These are phyloP conservation scores for Hydrolagus affinis DNA, from an alignment of 2,113 vertebrate genomes.

Conservation along the genomic window DNA sequence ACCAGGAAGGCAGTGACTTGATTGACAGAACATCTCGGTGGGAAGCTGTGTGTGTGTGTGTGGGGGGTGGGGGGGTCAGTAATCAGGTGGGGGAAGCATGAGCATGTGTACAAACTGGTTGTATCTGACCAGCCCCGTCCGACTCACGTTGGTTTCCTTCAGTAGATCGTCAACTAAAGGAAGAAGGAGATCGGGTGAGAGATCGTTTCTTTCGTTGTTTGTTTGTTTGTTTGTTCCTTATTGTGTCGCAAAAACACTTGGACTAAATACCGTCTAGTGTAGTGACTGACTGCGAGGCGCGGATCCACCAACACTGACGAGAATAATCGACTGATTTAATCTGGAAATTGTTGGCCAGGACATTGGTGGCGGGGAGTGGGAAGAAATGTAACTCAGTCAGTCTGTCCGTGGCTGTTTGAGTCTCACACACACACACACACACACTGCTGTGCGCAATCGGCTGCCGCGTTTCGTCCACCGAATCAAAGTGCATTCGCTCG, in stretches of 20 bases:
- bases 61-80: constrained; percentile 46
- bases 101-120: constrained; percentile 70
- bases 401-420: not conserved
- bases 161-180: constrained; percentile 78
- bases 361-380: too few species aligned
- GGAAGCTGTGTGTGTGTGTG: not conserved
- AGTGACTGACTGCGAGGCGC: too few species aligned
- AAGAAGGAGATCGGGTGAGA: not conserved
- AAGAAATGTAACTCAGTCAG: not conserved
- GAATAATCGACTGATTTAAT: too few species aligned
- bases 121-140: constrained; percentile 63
- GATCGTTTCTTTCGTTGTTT: too few species aligned
- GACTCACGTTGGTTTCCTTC: constrained; percentile 64
- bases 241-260: too few species aligned
- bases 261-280: too few species aligned
- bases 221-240: too few species aligned
- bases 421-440: too few species aligned
- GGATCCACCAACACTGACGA: too few species aligned
- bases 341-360: too few species aligned
- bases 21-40: not conserved
- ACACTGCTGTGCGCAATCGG: not conserved
- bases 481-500: too few species aligned
- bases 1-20: not conserved
- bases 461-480: not conserved
- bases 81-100: constrained; percentile 63